phyloP scores from a whole-genome alignment of 2,113 vertebrate species.

The Cebidichthys violaceus region DNA sequence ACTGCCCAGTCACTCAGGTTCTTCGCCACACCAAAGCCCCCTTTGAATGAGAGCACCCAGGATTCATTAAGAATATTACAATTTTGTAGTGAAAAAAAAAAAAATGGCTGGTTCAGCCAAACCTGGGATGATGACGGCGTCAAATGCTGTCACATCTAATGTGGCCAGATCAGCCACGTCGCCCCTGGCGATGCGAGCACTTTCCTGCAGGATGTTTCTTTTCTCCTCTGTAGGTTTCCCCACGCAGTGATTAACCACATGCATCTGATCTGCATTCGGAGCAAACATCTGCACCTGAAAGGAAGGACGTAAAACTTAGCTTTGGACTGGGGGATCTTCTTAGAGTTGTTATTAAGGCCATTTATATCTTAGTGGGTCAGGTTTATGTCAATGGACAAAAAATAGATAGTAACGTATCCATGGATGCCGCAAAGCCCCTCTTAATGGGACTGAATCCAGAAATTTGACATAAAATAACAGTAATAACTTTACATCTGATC shows the following conservation, averaged over 20 bases:
- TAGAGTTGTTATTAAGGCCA: background rate
- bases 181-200: constrained; percentile 94
- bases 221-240: constrained; percentile 90
- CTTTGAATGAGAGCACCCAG: constrained; percentile 54
- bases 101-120: background rate
- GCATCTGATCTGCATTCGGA: constrained; percentile 91
- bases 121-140: constrained; percentile 94
- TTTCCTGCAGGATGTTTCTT: constrained; percentile 93
- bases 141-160: constrained; percentile 84
- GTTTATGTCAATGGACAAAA: background rate
- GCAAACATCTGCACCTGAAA: constrained; percentile 92
- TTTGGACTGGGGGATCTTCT: background rate
- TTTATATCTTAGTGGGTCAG: background rate
- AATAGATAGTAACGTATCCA: background rate
- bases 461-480: background rate
- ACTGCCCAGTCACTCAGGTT: constrained; percentile 91
- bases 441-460: background rate
- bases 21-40: constrained; percentile 95
- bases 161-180: constrained; percentile 87
- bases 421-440: background rate
- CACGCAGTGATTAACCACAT: constrained; percentile 92
- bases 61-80: background rate
- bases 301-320: background rate
- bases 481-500: background rate
- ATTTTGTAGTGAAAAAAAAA: background rate